These are phyloP conservation scores for Mus minutoides DNA, from an alignment of 2,797 vertebrate species.

Conservation along the genomic window DNA sequence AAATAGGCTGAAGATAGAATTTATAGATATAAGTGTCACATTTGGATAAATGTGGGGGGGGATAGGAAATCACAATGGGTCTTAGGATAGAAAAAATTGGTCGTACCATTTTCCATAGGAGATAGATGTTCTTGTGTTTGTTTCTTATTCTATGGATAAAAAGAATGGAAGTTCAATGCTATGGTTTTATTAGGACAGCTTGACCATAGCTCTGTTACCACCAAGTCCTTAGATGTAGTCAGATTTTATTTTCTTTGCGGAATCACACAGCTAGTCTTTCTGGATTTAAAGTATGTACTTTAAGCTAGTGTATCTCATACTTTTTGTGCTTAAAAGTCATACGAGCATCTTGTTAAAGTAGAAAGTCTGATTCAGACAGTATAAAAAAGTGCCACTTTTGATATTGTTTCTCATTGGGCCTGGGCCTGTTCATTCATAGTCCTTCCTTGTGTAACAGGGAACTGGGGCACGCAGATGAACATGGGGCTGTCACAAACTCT, in stretches of 20 bases:
- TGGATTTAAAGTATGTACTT: constrained; percentile 44
- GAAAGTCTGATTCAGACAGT: constrained; percentile 1
- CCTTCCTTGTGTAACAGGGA: not conserved
- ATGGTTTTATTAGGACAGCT: constrained; percentile 53
- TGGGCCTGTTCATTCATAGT: not conserved
- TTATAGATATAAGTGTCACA: not conserved
- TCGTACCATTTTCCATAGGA: not conserved
- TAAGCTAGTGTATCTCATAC: constrained; percentile 19
- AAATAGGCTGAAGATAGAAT: not conserved
- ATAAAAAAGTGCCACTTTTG: not conserved
- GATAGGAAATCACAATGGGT: not conserved
- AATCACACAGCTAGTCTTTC: constrained; percentile 37
- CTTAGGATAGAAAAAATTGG: constrained; percentile 33
- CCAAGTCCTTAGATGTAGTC: constrained; percentile 44
- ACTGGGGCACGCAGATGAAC: not conserved
- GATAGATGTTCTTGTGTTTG: constrained; percentile 35
- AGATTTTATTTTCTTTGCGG: constrained; percentile 60
- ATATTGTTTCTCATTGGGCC: constrained; percentile 8
- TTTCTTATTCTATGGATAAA: constrained; percentile 11
- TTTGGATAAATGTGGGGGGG: not conserved
- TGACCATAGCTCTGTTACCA: not conserved
- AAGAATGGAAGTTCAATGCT: constrained; percentile 23
- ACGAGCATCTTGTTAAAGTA: constrained; percentile 25
- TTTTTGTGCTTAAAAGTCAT: constrained; percentile 14
- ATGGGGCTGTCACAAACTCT: not conserved